Evolutionary conservation across 2,888 invertebrate genomes (phyloP), one percentile per base, ranked within the genome.

Genomic region (Stegophylla sp.): DNA sequence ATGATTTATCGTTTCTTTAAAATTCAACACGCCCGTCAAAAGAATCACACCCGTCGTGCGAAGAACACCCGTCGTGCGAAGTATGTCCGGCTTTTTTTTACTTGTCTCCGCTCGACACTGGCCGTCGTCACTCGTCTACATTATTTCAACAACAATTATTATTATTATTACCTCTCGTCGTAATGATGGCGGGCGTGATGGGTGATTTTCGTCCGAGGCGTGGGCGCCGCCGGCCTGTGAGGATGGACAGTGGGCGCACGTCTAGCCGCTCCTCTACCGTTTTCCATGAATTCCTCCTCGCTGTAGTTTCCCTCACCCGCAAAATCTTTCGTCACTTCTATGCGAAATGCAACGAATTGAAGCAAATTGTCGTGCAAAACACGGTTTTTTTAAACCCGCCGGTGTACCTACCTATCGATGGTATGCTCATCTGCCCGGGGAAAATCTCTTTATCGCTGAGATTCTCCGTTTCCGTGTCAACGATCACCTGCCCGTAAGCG

Each of bases 381-480:
- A n/a, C 17, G 1, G 12, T 67, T 76, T 34, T n/a, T n/a, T n/a
- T n/a, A n/a, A 3, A 20, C 23, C 26, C 15, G 34, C 20, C 3
- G 48, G 61, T n/a, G n/a, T 45, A 79, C 83, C 34, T 84, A 85
- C 85, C 85, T 89, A 91, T 89, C 88, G 90, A 86, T 66, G 88
- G 88, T 83, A 88, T 87, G 84, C 86, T 86, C 83, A 86, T 86
- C 82, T 86, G 86, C 83, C 88, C 88, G 17, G 89, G 89, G 85
- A 92, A 94, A 85, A 95, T 93, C 86, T 96, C 94, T 85, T 95
- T 95, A 86, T 95, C 95, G 84, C 94, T 94, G 56, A 94, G 89
- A 87, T 94, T 94, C 86, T 94, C 94, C 3, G 79, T 71, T 85
- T 94, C 94, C 82, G 93, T 93, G 85, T 94, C 94, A 84, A 94